phyloP scores from a whole-genome alignment of 2,888 invertebrate species.

The Nemotelus nigrinus region DNA sequence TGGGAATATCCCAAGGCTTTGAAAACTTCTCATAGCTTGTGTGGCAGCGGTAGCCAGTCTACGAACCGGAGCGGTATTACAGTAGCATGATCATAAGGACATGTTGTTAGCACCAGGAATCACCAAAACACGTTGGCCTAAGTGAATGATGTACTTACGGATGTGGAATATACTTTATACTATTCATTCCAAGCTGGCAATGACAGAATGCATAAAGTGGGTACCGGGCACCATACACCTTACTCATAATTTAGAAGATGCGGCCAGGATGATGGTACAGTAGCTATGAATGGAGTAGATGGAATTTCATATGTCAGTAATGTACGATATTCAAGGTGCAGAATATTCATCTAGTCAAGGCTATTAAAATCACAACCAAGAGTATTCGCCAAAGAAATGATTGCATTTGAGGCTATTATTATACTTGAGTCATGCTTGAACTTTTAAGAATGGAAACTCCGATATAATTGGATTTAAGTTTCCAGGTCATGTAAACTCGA shows the following conservation, averaged over 20 bases:
- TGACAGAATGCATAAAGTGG: no score
- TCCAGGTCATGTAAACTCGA: not conserved
- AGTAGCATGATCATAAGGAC: constrained; percentile 22
- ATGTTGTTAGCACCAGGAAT: constrained; percentile 6
- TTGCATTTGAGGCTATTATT: not conserved
- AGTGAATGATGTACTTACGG: constrained; percentile 35
- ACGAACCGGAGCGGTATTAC: not conserved
- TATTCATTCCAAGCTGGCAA: not conserved
- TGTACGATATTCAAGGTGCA: not conserved
- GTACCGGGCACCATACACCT: no score
- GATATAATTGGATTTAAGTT: constrained; percentile 16
- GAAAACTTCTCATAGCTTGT: no score
- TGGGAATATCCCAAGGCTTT: no score
- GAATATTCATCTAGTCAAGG: constrained; percentile 7
- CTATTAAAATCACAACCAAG: constrained; percentile 18
- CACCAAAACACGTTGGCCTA: not conserved
- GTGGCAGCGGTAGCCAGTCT: not conserved
- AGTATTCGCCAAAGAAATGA: not conserved
- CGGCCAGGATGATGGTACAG: no score
- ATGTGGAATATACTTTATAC: constrained; percentile 32
- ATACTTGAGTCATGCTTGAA: not conserved
- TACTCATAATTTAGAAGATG: no score
- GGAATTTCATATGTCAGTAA: not conserved
- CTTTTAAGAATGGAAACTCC: constrained; percentile 5
- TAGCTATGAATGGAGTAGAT: no score